Evolutionary conservation across 2,888 invertebrate genomes (phyloP), one percentile per base, ranked within the genome.

Genomic region (Euzetes globulus): DNA sequence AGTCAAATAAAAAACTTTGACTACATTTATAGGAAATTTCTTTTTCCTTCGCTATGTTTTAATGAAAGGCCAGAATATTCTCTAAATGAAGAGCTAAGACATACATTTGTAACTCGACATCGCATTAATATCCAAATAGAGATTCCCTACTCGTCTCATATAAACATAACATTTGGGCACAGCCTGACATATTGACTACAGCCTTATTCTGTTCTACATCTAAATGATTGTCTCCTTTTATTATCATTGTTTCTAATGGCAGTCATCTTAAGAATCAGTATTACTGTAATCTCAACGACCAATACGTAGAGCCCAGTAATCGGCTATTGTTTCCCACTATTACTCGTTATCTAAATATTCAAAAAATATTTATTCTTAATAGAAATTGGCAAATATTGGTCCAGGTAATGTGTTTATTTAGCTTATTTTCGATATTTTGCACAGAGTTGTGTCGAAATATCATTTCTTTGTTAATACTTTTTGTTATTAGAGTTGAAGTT

Each of bases 21-120:
- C 58, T 58, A 25, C 58, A 58, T 58, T 58, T 58, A 58, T 17
- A 58, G 25, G 25, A 19, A 58, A 58, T 58, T n/a, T 19, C n/a
- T 19, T 50, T 9, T 13, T 52, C n/a, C 25, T 5, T 52, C 6
- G 2, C n/a, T 11, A 7, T 52, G 19, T 52, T n/a, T 25, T 52
- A 19, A 52, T 19, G 11, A 25, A 52, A 52, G 19, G 6, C 19
- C 19, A 50, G 50, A 50, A 50, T 50, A 50, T 50, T 50, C 50
- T 50, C 19, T 52, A 52, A 29, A 58, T 25, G 9, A 58, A 29
- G 19, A 27, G 13, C 17, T 27, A 58, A 7, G n/a, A 25, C 25
- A 15, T 58, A 25, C 15, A 58, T 15, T 27, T 58, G 27, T 19
- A 7, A 58, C 25, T 19, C 17, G 50, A 50, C 17, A 19, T 50